These are phyloP conservation scores for Crocuta crocuta DNA, from an alignment of 2,113 vertebrate genomes.

Conservation along the genomic window DNA sequence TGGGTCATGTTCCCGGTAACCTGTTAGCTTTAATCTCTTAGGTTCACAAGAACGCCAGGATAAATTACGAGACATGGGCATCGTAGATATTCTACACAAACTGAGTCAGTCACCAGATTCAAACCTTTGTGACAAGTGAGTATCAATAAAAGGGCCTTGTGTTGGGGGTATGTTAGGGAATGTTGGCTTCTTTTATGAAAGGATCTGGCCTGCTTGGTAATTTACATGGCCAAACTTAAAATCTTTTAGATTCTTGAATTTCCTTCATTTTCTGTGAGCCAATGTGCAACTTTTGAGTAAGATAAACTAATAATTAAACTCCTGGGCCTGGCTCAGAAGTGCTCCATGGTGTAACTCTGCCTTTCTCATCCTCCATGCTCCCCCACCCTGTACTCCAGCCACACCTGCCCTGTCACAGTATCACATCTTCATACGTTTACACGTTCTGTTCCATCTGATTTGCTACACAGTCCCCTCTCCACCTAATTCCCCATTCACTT, in stretches of 20 bases:
- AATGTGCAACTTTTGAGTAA: not conserved
- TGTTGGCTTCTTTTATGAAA: conserved; percentile 23
- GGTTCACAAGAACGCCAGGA: conserved; percentile 98
- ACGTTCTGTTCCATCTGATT: not conserved
- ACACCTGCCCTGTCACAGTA: not conserved
- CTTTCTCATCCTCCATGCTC: not conserved
- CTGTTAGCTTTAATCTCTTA: conserved; percentile 79
- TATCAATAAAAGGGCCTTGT: conserved; percentile 59
- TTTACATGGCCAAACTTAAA: not conserved
- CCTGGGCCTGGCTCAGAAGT: not conserved
- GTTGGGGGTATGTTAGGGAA: not conserved
- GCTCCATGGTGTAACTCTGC: not conserved
- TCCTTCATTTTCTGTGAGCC: conserved; percentile 1
- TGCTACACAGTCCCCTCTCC: not conserved
- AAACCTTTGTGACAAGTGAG: conserved; percentile 97
- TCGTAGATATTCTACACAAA: conserved; percentile 98
- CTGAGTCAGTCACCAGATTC: conserved; percentile 95
- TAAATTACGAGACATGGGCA: conserved; percentile 97
- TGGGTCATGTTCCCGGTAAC: conserved; percentile 3
- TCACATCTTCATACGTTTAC: not conserved
- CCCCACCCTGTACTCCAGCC: not conserved
- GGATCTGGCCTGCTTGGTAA: not conserved
- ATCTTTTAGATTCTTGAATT: conserved; percentile 13
- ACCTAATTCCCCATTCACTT: not conserved
- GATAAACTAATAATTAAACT: conserved; percentile 28